Conservation (phyloP, 2,888 invertebrate genomes). For the Cephus pulcher region DNA sequence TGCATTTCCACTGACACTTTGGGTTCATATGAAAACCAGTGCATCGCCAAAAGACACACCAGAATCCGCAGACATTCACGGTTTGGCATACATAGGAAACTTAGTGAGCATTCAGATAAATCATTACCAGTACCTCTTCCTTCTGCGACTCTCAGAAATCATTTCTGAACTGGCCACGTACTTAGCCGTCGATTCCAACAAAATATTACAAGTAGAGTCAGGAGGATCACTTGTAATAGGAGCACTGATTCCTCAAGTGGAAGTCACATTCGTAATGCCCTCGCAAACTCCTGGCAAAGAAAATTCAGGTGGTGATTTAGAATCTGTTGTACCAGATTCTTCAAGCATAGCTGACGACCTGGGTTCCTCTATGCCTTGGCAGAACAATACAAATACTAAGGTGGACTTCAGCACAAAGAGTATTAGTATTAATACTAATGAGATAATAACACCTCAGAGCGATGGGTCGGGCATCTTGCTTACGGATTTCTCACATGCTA, state of each 20-base stretch:
- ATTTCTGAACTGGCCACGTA: slow-evolving; percentile 84
- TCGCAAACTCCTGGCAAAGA: slow-evolving; percentile 86
- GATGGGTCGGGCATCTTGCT: slow-evolving; percentile 63
- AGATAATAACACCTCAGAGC: slow-evolving; percentile 51
- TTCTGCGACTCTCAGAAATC: slow-evolving; percentile 85
- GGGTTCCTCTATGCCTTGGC: slow-evolving; percentile 47
- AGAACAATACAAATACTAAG: slow-evolving; percentile 40
- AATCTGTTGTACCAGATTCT: slow-evolving; percentile 87
- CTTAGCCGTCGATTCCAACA: slow-evolving; percentile 80
- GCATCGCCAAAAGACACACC: slow-evolving; percentile 28
- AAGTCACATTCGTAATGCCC: slow-evolving; percentile 89
- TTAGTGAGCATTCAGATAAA: slow-evolving; percentile 91
- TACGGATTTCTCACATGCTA: slow-evolving; percentile 55
- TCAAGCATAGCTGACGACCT: slow-evolving; percentile 85
- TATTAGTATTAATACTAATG: slow-evolving; percentile 41
- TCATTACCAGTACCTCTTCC: slow-evolving; percentile 92
- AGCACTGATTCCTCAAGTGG: slow-evolving; percentile 85
- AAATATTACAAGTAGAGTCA: slow-evolving; percentile 72
- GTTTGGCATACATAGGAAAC: slow-evolving; percentile 84
- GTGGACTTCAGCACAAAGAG: slow-evolving; percentile 53
- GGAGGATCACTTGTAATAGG: slow-evolving; percentile 77
- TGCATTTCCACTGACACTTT: slow-evolving; percentile 87
- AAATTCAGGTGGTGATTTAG: slow-evolving; percentile 85
- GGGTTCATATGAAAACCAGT: slow-evolving; percentile 73
- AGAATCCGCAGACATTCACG: slow-evolving; percentile 78